Conservation (phyloP, 2,888 invertebrate species). For the Deroplatys truncata region DNA sequence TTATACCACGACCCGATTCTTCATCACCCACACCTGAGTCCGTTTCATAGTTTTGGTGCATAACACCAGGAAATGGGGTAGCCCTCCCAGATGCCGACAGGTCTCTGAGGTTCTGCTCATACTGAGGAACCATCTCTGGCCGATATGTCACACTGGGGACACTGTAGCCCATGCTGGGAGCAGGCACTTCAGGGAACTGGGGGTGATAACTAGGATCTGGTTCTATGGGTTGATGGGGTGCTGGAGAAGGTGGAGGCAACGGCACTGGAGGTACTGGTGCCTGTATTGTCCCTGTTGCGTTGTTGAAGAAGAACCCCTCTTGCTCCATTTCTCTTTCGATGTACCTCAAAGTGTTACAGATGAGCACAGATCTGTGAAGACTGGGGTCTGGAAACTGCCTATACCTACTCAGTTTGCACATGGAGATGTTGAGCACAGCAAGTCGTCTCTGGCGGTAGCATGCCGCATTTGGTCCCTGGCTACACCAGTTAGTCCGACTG, state of each 20-base stretch:
- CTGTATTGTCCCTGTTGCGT: slow-evolving; percentile 40
- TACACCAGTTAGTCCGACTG: slow-evolving; percentile 69
- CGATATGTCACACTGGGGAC: slow-evolving; percentile 14
- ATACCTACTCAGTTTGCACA: slow-evolving; percentile 84
- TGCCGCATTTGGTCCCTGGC: slow-evolving; percentile 54
- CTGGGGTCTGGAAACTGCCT: slow-evolving; percentile 87
- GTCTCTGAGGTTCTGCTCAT: slow-evolving; percentile 47
- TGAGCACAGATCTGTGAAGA: slow-evolving; percentile 83
- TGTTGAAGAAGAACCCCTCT: slow-evolving; percentile 42
- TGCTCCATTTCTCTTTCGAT: slow-evolving; percentile 84
- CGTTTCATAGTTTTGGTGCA: slow-evolving; percentile 61
- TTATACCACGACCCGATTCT: slow-evolving; percentile 73
- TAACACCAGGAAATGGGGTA: slow-evolving; percentile 60
- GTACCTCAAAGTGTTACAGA: slow-evolving; percentile 85
- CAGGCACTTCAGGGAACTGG: slow-evolving; percentile 36
- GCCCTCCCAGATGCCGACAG: slow-evolving; percentile 57
- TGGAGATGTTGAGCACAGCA: slow-evolving; percentile 86
- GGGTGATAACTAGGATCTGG: slow-evolving; percentile 36
- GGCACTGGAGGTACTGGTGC: slow-evolving; percentile 39
- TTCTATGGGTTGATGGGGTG: slow-evolving; percentile 45
- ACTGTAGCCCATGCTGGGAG: slow-evolving; percentile 30
- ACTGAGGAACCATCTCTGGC: slow-evolving; percentile 32
- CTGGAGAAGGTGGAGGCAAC: slow-evolving; percentile 40
- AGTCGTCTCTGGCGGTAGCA: slow-evolving; percentile 82
- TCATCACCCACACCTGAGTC: slow-evolving; percentile 45